Base-by-base conservation (phyloP, 2,888 invertebrate species). In the Papilio gigon region DNA sequence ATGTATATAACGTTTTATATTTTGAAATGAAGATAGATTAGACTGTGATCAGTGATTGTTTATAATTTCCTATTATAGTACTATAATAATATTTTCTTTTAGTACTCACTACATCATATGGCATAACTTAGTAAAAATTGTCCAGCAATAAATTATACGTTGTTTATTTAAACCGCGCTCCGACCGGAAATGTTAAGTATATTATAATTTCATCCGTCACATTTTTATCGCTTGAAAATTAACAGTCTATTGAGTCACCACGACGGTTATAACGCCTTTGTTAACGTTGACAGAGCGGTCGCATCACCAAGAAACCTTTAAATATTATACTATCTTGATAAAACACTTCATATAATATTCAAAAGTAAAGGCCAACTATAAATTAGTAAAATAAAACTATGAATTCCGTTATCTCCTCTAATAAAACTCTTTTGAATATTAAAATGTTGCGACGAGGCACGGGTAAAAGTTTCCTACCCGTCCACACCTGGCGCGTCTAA, bases 401-500 rank as follows among this genome's bases (percentile, higher is more conserved):
- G 83, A 84, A 87, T 84, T 77, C 76, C 60, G 77, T 83, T 80
- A 85, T 81, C 74, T 74, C 75, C 73, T 80, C 75, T 78, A 84
- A 82, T 83, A 84, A 82, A 84, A 79, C 74, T 79, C 74, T 82
- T 74, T 79, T 86, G 81, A 88, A 87, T 87, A 85, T 83, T 84
- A 84, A 84, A 86, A 79, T 80, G 80, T 81, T 80, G 74, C 74
- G 75, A 77, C 73, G 78, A 74, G 74, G 78, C 78, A 67, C 77
- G 79, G 79, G 83, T 83, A 79, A 84, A 82, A 84, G 81, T 87
- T 86, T 81, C 83, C 82, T 82, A 80, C 76, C 77, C 80, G 83
- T 82, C 85, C 80, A 84, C 90, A 90, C 90, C 90, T 90, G 90
- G 86, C 84, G 81, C 76, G 79, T 75, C 86, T 90, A 90, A 90